Evolutionary conservation across 2,888 invertebrate species (phyloP).

Genomic region (Amphipoea lucens): DNA sequence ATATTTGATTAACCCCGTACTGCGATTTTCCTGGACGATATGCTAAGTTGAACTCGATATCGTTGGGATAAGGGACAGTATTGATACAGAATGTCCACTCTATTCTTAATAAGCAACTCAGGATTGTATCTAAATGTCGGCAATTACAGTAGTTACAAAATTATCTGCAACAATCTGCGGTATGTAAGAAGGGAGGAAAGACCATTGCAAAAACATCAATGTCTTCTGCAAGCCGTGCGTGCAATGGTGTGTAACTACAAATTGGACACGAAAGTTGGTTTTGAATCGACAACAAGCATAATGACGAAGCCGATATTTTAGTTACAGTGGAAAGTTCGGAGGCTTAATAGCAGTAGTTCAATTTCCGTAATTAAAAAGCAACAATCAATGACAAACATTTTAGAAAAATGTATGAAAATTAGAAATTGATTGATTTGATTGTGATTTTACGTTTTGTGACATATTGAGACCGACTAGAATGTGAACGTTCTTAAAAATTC

Average conservation of each 20-base stretch:
- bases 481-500: too few relatives aligned
- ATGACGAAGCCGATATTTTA: background rate
- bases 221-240: background rate
- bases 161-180: background rate
- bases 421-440: too few relatives aligned
- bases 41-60: constrained; percentile 82
- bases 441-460: too few relatives aligned
- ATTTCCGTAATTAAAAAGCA: background rate
- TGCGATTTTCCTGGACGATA: constrained; percentile 81
- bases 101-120: background rate
- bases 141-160: constrained; percentile 15
- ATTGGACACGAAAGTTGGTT: background rate
- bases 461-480: too few relatives aligned
- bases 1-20: constrained; percentile 83
- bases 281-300: background rate
- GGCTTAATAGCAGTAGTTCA: background rate
- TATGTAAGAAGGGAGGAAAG: background rate
- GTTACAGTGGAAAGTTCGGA: background rate
- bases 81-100: constrained; percentile 29
- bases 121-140: background rate
- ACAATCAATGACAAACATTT: too few relatives aligned
- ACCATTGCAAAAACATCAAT: background rate
- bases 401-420: too few relatives aligned
- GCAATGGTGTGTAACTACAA: background rate
- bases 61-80: constrained; percentile 73